Percentiles rank a stretch among this genome's conserved stretches.
phyloP scores from a whole-genome alignment of 2,888 invertebrate genomes.

The Keiferia lycopersicella region DNA sequence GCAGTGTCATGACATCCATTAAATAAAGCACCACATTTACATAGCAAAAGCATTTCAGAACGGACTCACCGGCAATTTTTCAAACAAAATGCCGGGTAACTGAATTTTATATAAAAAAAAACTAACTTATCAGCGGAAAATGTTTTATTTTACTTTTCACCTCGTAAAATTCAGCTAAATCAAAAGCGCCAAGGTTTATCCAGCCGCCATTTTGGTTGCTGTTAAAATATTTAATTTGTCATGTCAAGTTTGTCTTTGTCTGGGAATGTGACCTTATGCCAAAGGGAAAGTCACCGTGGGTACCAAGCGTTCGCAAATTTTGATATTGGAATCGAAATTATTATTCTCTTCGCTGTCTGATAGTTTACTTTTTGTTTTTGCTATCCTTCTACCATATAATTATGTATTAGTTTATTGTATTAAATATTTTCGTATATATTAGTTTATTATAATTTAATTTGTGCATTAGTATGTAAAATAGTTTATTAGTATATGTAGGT shows the following conservation, averaged over 20 bases:
- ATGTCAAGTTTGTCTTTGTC: not conserved
- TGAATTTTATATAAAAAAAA: conserved; percentile 17
- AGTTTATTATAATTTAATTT: too few relatives aligned
- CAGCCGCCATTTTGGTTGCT: not conserved
- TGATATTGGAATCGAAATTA: not conserved
- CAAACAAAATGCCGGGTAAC: conserved; percentile 3
- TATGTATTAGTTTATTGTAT: too few relatives aligned
- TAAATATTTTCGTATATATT: too few relatives aligned
- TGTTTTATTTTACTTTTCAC: conserved; percentile 9
- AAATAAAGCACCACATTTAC: conserved; percentile 16
- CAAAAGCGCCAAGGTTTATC: not conserved
- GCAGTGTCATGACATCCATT: not conserved
- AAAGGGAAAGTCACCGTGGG: conserved; percentile 1
- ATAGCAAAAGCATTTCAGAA: conserved; percentile 22
- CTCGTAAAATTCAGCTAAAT: conserved; percentile 11
- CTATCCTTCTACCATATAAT: too few relatives aligned
- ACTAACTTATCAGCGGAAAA: conserved; percentile 22
- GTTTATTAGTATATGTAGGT: too few relatives aligned
- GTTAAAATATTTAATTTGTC: not conserved
- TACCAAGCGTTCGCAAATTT: not conserved
- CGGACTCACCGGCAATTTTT: conserved; percentile 15
- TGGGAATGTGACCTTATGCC: not conserved
- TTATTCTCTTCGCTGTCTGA: too few relatives aligned
- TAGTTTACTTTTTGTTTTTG: too few relatives aligned
- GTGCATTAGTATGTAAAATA: too few relatives aligned